A percentile compares a stretch with the other conserved stretches of the same genome.
phyloP scores from a whole-genome alignment of 2,113 vertebrate genomes.

The Manacus vitellinus region DNA sequence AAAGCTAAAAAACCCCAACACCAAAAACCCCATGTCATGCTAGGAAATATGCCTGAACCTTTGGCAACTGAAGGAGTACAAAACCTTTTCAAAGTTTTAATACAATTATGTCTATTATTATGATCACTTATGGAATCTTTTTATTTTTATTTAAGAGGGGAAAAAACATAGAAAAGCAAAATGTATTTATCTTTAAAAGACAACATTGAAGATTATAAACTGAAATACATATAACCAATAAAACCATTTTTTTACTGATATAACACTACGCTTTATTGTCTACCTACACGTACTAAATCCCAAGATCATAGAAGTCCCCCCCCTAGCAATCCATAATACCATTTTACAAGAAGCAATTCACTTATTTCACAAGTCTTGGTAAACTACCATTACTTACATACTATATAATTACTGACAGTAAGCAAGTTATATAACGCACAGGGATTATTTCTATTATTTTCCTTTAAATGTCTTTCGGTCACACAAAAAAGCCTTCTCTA shows the following conservation, averaged over 20 bases:
- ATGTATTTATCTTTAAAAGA: not conserved
- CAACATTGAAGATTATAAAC: not conserved
- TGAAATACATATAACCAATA: not conserved
- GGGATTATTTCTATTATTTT: not conserved
- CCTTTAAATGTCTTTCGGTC: not conserved
- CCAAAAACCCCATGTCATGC: rapidly evolving
- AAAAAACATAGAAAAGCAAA: not conserved
- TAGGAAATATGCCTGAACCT: not conserved
- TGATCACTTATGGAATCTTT: not conserved
- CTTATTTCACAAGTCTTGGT: not conserved
- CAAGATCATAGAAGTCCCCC: not conserved
- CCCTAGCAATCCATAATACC: not conserved
- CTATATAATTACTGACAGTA: not conserved
- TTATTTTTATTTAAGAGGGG: not conserved
- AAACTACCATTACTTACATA: not conserved
- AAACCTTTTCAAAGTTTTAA: not conserved
- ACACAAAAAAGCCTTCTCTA: not conserved
- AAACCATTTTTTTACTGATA: not conserved
- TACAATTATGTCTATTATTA: not conserved
- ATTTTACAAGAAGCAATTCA: not conserved
- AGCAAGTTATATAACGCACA: not conserved
- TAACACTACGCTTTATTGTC: not conserved
- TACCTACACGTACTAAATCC: not conserved
- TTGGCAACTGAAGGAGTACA: not conserved
- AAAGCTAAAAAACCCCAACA: not conserved